A percentile compares a stretch with the other conserved stretches of the same genome.
These are phyloP conservation scores for Whitmania pigra DNA, from an alignment of 1,140 invertebrate species.

Conservation along the genomic window DNA sequence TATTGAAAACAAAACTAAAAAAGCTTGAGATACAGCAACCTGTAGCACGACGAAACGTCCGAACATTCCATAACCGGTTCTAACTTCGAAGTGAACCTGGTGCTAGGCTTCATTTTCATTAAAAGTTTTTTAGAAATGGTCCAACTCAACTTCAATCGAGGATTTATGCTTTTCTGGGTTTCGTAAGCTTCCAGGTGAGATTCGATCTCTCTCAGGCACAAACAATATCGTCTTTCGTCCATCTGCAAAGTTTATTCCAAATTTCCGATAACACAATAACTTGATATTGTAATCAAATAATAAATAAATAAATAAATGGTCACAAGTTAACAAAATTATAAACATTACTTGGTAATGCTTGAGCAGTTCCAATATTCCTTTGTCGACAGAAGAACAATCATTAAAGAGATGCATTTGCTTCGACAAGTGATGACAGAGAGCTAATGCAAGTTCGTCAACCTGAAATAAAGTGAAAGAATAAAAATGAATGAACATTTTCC, in stretches of 20 bases:
- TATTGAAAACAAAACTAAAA: too few relatives aligned
- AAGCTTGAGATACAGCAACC: too few relatives aligned
- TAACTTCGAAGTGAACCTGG: conserved; percentile 17
- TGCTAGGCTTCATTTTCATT: conserved; percentile 25
- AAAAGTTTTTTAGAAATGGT: conserved; percentile 24
- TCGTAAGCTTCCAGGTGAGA: conserved; percentile 21
- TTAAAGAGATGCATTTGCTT: not conserved
- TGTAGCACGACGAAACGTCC: too few relatives aligned
- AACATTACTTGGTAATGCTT: not conserved
- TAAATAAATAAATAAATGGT: not conserved
- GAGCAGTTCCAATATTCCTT: not conserved
- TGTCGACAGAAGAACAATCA: not conserved
- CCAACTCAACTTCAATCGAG: conserved; percentile 22
- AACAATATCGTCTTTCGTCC: not conserved
- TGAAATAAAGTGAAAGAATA: not conserved
- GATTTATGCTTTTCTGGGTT: conserved; percentile 17
- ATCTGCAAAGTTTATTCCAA: conserved; percentile 1
- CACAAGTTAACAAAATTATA: not conserved
- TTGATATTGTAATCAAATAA: too few relatives aligned
- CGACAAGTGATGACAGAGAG: not conserved
- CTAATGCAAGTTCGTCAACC: not conserved
- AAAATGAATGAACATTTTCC: not conserved
- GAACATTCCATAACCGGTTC: conserved; percentile 21
- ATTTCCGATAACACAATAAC: not conserved
- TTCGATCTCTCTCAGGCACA: conserved; percentile 4